These are phyloP conservation scores for Rhabdomys pumilio DNA, from an alignment of 2,797 vertebrate genomes.

Conservation along the genomic window DNA sequence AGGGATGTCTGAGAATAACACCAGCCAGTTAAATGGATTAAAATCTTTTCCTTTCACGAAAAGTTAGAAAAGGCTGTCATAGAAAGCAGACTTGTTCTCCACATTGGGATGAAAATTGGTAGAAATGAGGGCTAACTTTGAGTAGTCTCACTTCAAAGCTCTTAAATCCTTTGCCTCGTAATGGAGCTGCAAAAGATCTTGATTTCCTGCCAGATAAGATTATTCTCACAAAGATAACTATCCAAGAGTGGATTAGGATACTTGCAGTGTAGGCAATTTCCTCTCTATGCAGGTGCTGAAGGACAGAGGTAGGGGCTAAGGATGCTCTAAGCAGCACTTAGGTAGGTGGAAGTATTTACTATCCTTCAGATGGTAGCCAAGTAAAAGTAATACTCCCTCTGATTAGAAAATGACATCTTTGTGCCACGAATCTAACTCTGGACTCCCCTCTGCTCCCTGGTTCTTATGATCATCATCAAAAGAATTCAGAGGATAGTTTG, in stretches of 20 bases:
- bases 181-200: neutral
- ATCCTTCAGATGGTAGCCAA: neutral
- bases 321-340: neutral
- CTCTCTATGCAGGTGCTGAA: neutral
- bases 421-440: neutral
- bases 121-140: neutral
- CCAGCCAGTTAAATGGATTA: neutral
- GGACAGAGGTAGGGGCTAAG: neutral
- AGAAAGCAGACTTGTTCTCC: neutral
- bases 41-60: slow-evolving; percentile 12
- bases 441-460: neutral
- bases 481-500: neutral
- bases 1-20: neutral
- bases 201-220: neutral
- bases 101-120: neutral
- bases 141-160: neutral
- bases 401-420: neutral
- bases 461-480: neutral
- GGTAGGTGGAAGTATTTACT: fast-evolving
- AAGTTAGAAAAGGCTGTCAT: neutral
- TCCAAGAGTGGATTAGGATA: neutral
- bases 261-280: neutral
- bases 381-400: slow-evolving; percentile 4
- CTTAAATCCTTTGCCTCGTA: neutral
- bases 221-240: neutral